Percentiles rank a stretch among this genome's conserved stretches.
Conservation (phyloP, 2,797 vertebrate species). For the Apogon hyalosoma region DNA sequence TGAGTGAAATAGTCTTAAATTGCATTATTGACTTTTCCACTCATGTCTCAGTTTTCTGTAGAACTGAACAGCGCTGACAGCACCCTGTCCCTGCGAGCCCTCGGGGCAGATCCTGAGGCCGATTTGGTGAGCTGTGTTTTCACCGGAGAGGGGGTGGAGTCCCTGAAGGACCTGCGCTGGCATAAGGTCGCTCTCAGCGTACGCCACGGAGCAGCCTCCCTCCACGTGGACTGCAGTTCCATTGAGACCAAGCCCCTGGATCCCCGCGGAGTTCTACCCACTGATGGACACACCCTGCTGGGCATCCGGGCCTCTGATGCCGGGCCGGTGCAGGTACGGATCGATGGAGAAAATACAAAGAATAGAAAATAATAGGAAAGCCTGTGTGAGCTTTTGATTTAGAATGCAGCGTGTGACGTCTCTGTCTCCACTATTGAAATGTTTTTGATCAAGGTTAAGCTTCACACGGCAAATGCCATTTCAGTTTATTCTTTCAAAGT, state of each 20-base stretch:
- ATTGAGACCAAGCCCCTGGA: slow-evolving; percentile 90
- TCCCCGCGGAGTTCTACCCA: slow-evolving; percentile 61
- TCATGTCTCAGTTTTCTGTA: slow-evolving; percentile 87
- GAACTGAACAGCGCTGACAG: slow-evolving; percentile 88
- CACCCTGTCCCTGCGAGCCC: slow-evolving; percentile 87
- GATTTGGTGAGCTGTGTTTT: slow-evolving; percentile 85
- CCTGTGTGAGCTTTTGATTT: slow-evolving; percentile 16
- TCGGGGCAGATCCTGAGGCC: slow-evolving; percentile 32
- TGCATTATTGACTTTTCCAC: background rate
- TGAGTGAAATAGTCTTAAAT: background rate
- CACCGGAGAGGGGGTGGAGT: slow-evolving; percentile 83
- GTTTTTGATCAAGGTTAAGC: slow-evolving; percentile 22
- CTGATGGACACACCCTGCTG: slow-evolving; percentile 87
- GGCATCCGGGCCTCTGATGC: slow-evolving; percentile 86
- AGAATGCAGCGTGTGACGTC: background rate
- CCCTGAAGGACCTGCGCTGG: slow-evolving; percentile 91
- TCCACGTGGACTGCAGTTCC: slow-evolving; percentile 91
- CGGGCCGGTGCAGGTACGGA: slow-evolving; percentile 85
- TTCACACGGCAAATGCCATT: slow-evolving; percentile 46
- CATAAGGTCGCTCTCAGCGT: slow-evolving; percentile 92
- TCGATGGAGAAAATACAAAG: background rate
- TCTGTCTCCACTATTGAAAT: slow-evolving; percentile 11
- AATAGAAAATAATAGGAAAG: background rate
- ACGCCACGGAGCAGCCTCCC: slow-evolving; percentile 79
- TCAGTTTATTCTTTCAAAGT: slow-evolving; percentile 20